phyloP scores from a whole-genome alignment of 2,888 invertebrate genomes.

The Tenodera sinensis region DNA sequence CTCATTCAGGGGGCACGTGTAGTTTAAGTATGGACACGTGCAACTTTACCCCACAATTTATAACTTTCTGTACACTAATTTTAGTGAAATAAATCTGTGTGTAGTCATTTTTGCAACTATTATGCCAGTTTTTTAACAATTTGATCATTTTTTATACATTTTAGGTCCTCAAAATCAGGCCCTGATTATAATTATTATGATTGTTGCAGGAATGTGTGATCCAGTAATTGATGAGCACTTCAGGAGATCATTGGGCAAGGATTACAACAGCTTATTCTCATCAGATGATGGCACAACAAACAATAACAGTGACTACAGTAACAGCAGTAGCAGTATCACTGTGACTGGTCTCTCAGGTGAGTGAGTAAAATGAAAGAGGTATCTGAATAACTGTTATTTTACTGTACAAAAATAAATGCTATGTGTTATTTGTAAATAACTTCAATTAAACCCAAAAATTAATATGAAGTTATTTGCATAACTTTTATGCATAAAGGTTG shows the following conservation, averaged over 20 bases:
- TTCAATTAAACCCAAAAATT: no score
- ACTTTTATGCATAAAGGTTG: no score
- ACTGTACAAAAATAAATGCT: no score
- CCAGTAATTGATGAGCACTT: conserved; percentile 95
- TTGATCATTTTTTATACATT: neutral
- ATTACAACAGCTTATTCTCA: conserved; percentile 68
- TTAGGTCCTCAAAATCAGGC: neutral
- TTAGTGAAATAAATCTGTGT: no score
- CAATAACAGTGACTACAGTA: conserved; percentile 2
- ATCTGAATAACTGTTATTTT: neutral
- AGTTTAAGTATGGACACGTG: no score
- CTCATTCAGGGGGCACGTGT: no score
- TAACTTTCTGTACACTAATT: no score
- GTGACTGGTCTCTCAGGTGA: conserved; percentile 35
- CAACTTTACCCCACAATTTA: no score
- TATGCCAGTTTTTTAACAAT: neutral
- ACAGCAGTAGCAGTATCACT: conserved; percentile 25
- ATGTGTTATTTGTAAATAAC: no score
- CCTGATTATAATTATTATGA: conserved; percentile 1
- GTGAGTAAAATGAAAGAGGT: neutral
- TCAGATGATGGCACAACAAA: conserved; percentile 2
- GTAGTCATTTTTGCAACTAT: no score
- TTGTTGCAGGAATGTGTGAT: conserved; percentile 63
- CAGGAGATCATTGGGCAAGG: conserved; percentile 81
- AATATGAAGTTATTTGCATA: no score